phyloP scores from a whole-genome alignment of 2,113 vertebrate genomes.

The Eonycteris spelaea region DNA sequence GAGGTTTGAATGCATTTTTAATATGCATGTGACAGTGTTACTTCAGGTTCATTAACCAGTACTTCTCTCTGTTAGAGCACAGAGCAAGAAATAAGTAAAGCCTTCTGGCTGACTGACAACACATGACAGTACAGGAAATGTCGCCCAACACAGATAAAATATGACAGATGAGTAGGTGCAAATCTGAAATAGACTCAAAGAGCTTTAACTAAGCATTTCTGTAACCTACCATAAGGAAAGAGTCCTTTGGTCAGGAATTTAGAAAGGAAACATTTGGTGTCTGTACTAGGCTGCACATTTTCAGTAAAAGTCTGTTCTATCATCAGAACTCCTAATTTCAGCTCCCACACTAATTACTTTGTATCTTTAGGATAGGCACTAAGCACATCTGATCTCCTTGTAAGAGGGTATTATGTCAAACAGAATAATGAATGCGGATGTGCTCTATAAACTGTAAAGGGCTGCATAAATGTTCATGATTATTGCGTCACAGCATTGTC shows the following conservation, averaged over 20 bases:
- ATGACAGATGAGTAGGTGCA: constrained; percentile 20
- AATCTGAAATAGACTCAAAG: constrained; percentile 23
- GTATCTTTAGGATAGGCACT: neutral
- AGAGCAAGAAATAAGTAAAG: constrained; percentile 5
- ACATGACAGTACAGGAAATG: neutral
- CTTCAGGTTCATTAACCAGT: neutral
- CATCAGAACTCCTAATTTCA: neutral
- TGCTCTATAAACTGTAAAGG: constrained; percentile 20
- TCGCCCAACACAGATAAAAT: neutral
- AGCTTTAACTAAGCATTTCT: neutral
- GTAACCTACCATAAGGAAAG: neutral
- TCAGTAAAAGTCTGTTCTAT: neutral
- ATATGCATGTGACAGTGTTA: neutral
- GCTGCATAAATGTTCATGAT: neutral
- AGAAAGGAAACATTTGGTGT: constrained; percentile 31
- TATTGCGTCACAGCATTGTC: neutral
- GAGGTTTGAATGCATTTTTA: neutral
- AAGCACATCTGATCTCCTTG: neutral
- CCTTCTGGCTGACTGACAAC: neutral
- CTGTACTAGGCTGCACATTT: constrained; percentile 28
- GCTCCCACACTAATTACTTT: neutral
- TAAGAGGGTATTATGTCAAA: neutral
- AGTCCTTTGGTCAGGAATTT: constrained; percentile 23
- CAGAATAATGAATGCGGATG: neutral
- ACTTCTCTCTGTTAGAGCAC: neutral